phyloP scores from a whole-genome alignment of 2,888 invertebrate species.

The Dichetophora obliterata region DNA sequence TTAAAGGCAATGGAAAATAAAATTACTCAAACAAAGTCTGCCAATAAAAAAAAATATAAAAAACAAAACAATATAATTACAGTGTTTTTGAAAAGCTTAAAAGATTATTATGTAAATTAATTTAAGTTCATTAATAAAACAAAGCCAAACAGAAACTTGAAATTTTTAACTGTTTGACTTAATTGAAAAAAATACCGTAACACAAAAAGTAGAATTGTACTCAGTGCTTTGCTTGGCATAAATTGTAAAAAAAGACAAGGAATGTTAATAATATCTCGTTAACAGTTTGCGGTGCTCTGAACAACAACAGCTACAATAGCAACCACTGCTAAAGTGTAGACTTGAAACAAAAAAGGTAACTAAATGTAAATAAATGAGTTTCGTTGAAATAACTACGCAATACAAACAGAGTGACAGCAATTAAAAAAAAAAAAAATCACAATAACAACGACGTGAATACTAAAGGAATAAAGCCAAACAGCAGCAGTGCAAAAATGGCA shows the following conservation, averaged over 20 bases:
- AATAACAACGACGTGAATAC: not conserved
- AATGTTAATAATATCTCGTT: conserved; percentile 31
- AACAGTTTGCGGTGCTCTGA: conserved; percentile 22
- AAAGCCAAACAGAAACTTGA: no score
- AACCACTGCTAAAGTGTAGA: not conserved
- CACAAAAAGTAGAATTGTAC: not conserved
- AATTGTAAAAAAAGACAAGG: not conserved
- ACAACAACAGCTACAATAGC: not conserved
- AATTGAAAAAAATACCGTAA: not conserved
- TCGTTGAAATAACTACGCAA: not conserved
- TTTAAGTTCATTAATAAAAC: no score
- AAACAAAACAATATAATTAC: no score
- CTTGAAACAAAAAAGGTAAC: not conserved
- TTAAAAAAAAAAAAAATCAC: not conserved
- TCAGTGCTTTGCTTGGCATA: not conserved
- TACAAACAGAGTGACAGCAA: not conserved
- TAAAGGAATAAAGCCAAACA: no score
- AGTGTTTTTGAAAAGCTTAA: no score
- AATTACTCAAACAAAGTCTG: no score
- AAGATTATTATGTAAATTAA: not conserved
- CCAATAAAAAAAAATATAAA: no score
- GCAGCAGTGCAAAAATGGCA: not conserved
- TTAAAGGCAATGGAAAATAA: no score
- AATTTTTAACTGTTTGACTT: no score
- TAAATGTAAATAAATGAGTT: conserved; percentile 2